These are phyloP conservation scores for Zaprionus kolodkinae DNA, from an alignment of 1,140 invertebrate genomes.

Conservation along the genomic window DNA sequence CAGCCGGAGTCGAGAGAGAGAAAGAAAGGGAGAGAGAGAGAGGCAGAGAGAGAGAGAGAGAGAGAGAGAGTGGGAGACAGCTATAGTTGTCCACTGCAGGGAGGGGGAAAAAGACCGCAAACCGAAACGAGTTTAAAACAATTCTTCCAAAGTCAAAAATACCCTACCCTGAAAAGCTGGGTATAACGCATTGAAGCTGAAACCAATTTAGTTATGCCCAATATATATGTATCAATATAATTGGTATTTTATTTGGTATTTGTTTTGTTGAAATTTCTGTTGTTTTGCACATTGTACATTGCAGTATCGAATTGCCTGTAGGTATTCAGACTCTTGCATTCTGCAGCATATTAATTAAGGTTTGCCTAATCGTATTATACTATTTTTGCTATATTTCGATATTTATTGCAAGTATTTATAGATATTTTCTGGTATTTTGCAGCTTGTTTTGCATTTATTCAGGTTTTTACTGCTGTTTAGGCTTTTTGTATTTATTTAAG, in stretches of 20 bases:
- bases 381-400: background rate
- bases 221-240: background rate
- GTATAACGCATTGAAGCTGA: background rate
- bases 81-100: background rate
- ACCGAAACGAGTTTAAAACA: constrained; percentile 3
- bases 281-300: no score
- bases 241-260: background rate
- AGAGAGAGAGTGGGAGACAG: background rate
- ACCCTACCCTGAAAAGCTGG: background rate
- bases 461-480: background rate
- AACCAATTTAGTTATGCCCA: no score
- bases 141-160: background rate
- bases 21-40: background rate
- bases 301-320: no score
- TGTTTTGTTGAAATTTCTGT: no score
- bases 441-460: background rate
- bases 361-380: no score
- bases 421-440: background rate
- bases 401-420: background rate
- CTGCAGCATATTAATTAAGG: no score
- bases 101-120: background rate
- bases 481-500: background rate
- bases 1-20: background rate
- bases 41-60: background rate
- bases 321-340: no score